These are phyloP conservation scores for Bos javanicus DNA, from an alignment of 2,113 vertebrate genomes.

Conservation along the genomic window DNA sequence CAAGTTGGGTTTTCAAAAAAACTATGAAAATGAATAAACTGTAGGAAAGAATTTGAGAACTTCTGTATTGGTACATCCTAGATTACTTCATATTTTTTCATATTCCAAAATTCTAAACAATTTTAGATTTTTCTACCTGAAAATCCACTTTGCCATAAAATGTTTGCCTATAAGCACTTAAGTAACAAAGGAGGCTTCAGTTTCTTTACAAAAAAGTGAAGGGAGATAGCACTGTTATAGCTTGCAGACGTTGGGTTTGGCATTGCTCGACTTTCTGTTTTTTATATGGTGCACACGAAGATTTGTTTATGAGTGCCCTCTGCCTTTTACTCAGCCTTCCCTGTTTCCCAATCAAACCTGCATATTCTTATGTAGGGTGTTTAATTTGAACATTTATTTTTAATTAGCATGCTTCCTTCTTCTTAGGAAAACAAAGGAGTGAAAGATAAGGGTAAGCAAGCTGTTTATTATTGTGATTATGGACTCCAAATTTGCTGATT, in stretches of 20 bases:
- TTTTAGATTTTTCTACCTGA: not conserved
- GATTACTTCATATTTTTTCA: not conserved
- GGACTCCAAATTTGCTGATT: not conserved
- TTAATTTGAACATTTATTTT: conserved; percentile 23
- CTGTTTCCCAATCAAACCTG: not conserved
- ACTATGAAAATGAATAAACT: not conserved
- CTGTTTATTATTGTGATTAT: not conserved
- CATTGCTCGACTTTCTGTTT: not conserved
- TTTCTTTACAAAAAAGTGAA: not conserved
- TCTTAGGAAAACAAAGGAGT: not conserved
- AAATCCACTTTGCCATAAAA: not conserved
- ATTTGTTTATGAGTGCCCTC: not conserved
- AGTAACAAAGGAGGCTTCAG: not conserved
- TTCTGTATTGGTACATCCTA: not conserved
- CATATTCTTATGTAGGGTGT: not conserved
- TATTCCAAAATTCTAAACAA: not conserved
- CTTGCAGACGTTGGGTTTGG: not conserved
- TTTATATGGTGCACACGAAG: not conserved
- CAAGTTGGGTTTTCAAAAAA: not conserved
- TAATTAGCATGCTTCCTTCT: not conserved
- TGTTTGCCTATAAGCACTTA: not conserved
- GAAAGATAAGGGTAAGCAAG: not conserved
- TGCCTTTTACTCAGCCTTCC: not conserved
- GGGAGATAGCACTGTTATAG: not conserved
- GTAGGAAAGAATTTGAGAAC: not conserved